Percentiles rank a stretch among this genome's conserved stretches.
These are phyloP conservation scores for Solenopsis fugax DNA, from an alignment of 1,140 invertebrate species.

Conservation along the genomic window DNA sequence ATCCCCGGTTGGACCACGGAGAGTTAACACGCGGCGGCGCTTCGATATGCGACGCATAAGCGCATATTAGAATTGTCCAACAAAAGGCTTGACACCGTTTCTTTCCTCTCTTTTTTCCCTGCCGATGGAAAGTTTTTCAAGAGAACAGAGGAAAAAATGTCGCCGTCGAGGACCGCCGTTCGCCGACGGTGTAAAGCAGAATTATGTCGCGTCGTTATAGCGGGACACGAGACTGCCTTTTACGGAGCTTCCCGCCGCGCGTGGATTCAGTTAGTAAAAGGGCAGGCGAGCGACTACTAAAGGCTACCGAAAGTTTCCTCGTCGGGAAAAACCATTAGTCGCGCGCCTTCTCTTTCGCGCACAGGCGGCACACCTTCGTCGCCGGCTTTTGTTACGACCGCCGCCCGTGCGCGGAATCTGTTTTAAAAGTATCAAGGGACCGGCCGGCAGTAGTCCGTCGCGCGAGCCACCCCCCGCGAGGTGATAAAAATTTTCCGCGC, in stretches of 20 bases:
- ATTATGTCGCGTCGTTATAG: slow-evolving; percentile 73
- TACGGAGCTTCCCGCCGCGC: slow-evolving; percentile 56
- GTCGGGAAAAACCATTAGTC: slow-evolving; percentile 74
- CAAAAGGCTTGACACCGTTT: not conserved
- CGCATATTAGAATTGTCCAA: not conserved
- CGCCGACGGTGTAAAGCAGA: slow-evolving; percentile 68
- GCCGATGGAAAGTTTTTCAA: slow-evolving; percentile 31
- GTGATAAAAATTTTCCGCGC: slow-evolving; percentile 43
- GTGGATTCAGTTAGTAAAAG: slow-evolving; percentile 34
- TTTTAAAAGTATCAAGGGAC: slow-evolving; percentile 56
- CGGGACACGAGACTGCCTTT: slow-evolving; percentile 59
- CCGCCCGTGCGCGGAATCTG: slow-evolving; percentile 16
- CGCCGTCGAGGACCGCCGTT: not conserved
- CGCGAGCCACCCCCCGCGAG: not conserved
- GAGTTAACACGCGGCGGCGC: not conserved
- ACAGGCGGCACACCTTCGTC: slow-evolving; percentile 46
- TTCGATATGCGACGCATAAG: no score
- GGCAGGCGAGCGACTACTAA: slow-evolving; percentile 57
- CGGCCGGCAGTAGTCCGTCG: not conserved
- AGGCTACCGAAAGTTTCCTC: slow-evolving; percentile 73
- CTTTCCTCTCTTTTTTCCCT: not conserved
- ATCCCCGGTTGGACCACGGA: no score
- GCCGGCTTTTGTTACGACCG: slow-evolving; percentile 37
- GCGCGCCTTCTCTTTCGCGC: slow-evolving; percentile 55
- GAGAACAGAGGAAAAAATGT: slow-evolving; percentile 27